A percentile compares a stretch with the other conserved stretches of the same genome.
phyloP scores from a whole-genome alignment of 2,113 vertebrate genomes.

The Zeus faber region DNA sequence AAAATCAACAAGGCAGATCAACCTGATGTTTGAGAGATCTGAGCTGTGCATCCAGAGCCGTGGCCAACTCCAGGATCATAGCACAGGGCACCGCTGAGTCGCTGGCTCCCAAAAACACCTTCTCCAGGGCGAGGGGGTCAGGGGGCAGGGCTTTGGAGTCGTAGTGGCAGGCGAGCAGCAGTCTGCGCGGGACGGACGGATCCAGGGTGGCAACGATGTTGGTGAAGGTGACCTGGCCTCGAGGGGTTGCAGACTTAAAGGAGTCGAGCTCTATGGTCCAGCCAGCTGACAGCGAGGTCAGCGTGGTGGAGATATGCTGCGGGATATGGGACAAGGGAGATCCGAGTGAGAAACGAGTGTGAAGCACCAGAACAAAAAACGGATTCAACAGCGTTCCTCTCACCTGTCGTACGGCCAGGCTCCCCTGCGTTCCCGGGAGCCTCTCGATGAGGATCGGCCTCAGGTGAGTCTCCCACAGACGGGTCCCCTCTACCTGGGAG shows the following conservation, averaged over 20 bases:
- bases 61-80: constrained; percentile 81
- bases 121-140: constrained; percentile 44
- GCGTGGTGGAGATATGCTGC: constrained; percentile 77
- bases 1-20: constrained; percentile 44
- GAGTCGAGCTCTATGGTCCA: constrained; percentile 84
- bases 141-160: constrained; percentile 83
- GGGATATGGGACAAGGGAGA: constrained; percentile 18
- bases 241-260: constrained; percentile 79
- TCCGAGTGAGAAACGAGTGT: too few species aligned
- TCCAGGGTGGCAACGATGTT: constrained; percentile 84
- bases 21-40: constrained; percentile 76
- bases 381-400: too few species aligned
- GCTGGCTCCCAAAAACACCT: constrained; percentile 82
- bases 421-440: constrained; percentile 79
- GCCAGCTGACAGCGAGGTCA: constrained; percentile 72
- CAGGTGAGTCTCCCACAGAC: constrained; percentile 81
- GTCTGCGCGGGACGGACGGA: constrained; percentile 71
- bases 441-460: constrained; percentile 81
- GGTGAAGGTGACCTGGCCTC: constrained; percentile 78
- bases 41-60: constrained; percentile 77
- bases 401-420: constrained; percentile 78
- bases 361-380: too few species aligned
- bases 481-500: constrained; percentile 72
- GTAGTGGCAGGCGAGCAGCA: constrained; percentile 86
- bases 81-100: constrained; percentile 88